phyloP scores from a whole-genome alignment of 2,888 invertebrate genomes.

The Hemicrepidius hirtus region DNA sequence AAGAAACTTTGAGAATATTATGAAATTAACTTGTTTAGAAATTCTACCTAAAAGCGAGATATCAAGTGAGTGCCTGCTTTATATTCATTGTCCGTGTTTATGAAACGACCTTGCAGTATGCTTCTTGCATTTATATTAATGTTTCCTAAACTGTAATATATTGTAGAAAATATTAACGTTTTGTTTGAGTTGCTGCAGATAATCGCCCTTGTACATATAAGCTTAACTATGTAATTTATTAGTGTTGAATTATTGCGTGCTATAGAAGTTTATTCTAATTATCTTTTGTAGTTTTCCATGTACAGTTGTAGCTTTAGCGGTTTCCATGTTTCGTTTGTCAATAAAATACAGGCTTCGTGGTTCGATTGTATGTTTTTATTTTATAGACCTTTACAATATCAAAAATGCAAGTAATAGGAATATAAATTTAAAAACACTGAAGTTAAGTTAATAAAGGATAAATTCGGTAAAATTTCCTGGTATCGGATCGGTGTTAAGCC shows the following conservation, averaged over 20 bases:
- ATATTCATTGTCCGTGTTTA: conserved; percentile 36
- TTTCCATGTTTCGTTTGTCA: background rate
- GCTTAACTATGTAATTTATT: conserved; percentile 33
- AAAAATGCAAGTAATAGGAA: too few relatives aligned
- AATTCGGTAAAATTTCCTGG: too few relatives aligned
- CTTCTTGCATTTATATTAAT: conserved; percentile 45
- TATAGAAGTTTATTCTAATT: conserved; percentile 28
- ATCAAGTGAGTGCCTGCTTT: conserved; percentile 30
- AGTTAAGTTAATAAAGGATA: too few relatives aligned
- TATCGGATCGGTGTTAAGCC: too few relatives aligned
- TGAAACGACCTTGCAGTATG: conserved; percentile 33
- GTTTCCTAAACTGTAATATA: conserved; percentile 30
- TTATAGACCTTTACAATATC: too few relatives aligned
- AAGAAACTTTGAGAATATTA: too few relatives aligned
- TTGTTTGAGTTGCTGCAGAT: conserved; percentile 27
- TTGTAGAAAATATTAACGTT: conserved; percentile 30
- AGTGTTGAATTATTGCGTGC: conserved; percentile 23
- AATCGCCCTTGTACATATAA: conserved; percentile 22
- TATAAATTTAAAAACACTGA: too few relatives aligned
- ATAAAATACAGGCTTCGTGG: background rate
- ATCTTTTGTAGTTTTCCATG: conserved; percentile 7
- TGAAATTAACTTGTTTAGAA: conserved; percentile 9
- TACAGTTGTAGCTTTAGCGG: background rate
- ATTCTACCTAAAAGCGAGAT: conserved; percentile 28
- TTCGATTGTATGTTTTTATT: background rate